phyloP scores from a whole-genome alignment of 2,797 vertebrate species.

The Gila robusta region DNA sequence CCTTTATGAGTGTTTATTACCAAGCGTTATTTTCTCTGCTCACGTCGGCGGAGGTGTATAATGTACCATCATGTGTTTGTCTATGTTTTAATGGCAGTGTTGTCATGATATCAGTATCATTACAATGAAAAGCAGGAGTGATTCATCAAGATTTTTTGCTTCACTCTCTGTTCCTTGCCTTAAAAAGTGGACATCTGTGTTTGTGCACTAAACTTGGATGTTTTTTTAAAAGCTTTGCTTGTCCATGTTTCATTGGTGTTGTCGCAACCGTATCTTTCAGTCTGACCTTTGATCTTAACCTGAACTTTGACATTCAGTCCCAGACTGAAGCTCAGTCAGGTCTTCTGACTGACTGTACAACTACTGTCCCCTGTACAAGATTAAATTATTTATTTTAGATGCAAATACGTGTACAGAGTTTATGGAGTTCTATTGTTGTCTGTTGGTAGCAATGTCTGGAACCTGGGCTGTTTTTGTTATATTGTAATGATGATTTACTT shows the following conservation, averaged over 20 bases:
- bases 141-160: not conserved
- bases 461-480: not conserved
- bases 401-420: slow-evolving; percentile 51
- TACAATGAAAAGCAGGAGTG: slow-evolving; percentile 24
- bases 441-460: not conserved
- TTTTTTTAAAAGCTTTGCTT: slow-evolving; percentile 20
- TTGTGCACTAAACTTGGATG: slow-evolving; percentile 11
- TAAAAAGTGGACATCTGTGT: slow-evolving; percentile 27
- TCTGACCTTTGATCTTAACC: slow-evolving; percentile 46
- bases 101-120: slow-evolving; percentile 30
- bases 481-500: slow-evolving; percentile 12
- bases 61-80: slow-evolving; percentile 32
- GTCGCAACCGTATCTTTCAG: slow-evolving; percentile 22
- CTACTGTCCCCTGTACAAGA: slow-evolving; percentile 79
- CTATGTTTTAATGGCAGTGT: slow-evolving; percentile 27
- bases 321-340: slow-evolving; percentile 69
- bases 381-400: slow-evolving; percentile 80
- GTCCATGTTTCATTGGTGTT: slow-evolving; percentile 19
- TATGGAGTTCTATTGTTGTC: slow-evolving; percentile 41
- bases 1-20: not conserved
- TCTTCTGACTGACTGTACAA: slow-evolving; percentile 72
- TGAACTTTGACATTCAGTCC: slow-evolving; percentile 70
- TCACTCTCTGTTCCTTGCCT: slow-evolving; percentile 32
- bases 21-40: not conserved
- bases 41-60: not conserved